Evolutionary conservation across 2,888 invertebrate genomes (phyloP).

Genomic region (Stenichneumon culpator): DNA sequence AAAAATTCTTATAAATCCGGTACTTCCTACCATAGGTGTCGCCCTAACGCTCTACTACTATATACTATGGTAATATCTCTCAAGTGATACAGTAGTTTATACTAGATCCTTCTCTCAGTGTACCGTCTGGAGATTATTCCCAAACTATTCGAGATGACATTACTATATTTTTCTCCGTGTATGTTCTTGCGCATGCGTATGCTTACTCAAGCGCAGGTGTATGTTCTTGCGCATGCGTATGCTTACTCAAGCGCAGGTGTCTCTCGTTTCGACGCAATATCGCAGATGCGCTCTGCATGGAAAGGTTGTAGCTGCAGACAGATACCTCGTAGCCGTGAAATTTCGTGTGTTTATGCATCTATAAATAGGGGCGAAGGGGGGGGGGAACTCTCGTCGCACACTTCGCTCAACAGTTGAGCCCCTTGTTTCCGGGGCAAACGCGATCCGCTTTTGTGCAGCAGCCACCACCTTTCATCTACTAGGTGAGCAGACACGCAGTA

Average conservation of each 20-base stretch:
- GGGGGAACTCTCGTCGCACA: neutral
- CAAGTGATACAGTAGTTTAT: no score
- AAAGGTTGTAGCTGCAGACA: constrained; percentile 2
- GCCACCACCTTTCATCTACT: neutral
- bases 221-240: neutral
- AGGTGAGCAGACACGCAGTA: neutral
- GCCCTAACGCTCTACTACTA: no score
- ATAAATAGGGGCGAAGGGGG: neutral
- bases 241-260: neutral
- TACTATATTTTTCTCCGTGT: no score
- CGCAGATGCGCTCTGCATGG: neutral
- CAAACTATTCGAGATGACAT: no score
- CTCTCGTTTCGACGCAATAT: neutral
- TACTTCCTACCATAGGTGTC: no score
- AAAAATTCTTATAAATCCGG: no score
- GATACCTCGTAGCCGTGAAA: neutral
- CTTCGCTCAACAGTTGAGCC: constrained; percentile 3
- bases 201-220: no score
- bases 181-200: no score
- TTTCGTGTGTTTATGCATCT: neutral
- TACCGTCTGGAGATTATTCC: no score
- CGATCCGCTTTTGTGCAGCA: constrained; percentile 34
- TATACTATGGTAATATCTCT: no score
- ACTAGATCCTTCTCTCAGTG: no score
- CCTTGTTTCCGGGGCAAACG: constrained; percentile 33